A percentile compares a stretch with the other conserved stretches of the same genome.
These are phyloP conservation scores for Oscheius myriophilus DNA, from an alignment of 2,888 invertebrate genomes.

Conservation along the genomic window DNA sequence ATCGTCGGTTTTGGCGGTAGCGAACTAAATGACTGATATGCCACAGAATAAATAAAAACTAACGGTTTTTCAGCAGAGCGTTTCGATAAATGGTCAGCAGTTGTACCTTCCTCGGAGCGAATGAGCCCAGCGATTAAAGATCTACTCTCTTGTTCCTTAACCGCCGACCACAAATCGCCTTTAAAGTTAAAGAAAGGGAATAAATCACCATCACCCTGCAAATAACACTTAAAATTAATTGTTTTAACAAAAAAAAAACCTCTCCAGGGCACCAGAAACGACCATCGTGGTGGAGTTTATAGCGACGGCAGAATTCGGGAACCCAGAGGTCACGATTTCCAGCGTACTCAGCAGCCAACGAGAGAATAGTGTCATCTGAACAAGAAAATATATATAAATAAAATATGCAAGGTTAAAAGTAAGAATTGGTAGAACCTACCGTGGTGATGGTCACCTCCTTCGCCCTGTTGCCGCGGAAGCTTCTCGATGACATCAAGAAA, in stretches of 20 bases:
- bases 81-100: background rate
- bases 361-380: background rate
- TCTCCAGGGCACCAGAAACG: conserved; percentile 25
- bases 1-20: conserved; percentile 18
- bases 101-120: background rate
- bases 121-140: too few species aligned
- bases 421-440: background rate
- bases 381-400: conserved; percentile 1
- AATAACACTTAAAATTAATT: background rate
- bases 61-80: conserved; percentile 14
- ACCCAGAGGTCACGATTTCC: background rate
- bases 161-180: background rate
- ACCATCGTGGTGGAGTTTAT: conserved; percentile 10
- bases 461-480: conserved; percentile 11
- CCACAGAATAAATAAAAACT: background rate
- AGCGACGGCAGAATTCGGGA: conserved; percentile 22
- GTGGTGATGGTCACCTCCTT: background rate
- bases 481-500: conserved; percentile 26
- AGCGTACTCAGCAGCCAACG: background rate
- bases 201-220: conserved; percentile 10
- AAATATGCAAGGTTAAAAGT: background rate
- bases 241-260: conserved; percentile 3
- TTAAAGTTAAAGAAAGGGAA: conserved; percentile 6
- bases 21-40: background rate
- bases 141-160: conserved; percentile 1